A percentile compares a stretch with the other conserved stretches of the same genome.
Conservation (phyloP, 2,888 invertebrate genomes). For the Mimumesa dahlbomi region DNA sequence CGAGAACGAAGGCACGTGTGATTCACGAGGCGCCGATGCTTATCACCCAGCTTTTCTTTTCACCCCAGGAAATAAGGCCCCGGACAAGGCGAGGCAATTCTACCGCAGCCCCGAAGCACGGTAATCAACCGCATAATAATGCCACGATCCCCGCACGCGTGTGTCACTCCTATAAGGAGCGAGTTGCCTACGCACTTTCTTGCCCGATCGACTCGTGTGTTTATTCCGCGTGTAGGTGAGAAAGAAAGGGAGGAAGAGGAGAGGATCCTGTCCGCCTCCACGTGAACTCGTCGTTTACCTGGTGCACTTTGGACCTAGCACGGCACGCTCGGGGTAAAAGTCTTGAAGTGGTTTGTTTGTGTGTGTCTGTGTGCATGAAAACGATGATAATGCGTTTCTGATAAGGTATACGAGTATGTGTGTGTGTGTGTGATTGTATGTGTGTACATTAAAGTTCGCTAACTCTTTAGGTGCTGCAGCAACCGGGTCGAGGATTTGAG, state of each 20-base stretch:
- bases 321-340: not conserved
- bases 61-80: conserved; percentile 38
- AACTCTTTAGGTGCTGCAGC: no score
- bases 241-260: conserved; percentile 20
- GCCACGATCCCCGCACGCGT: conserved; percentile 57
- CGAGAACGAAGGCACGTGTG: conserved; percentile 23
- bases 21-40: conserved; percentile 49
- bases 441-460: no score
- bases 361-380: no score
- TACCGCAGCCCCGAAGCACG: conserved; percentile 39
- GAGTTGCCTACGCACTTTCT: conserved; percentile 57
- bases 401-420: no score
- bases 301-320: not conserved
- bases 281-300: conserved; percentile 39
- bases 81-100: conserved; percentile 21
- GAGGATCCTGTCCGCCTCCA: conserved; percentile 73
- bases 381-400: no score
- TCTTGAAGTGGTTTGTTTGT: no score
- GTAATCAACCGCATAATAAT: conserved; percentile 67
- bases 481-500: no score
- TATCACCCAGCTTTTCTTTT: conserved; percentile 43
- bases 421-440: no score
- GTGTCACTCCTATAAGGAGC: conserved; percentile 71
- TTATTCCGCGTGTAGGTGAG: conserved; percentile 31
- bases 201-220: conserved; percentile 37